Evolutionary conservation across 2,797 vertebrate species (phyloP), one percentile per base, ranked within the genome.

Genomic region (Cichlasoma orientale): DNA sequence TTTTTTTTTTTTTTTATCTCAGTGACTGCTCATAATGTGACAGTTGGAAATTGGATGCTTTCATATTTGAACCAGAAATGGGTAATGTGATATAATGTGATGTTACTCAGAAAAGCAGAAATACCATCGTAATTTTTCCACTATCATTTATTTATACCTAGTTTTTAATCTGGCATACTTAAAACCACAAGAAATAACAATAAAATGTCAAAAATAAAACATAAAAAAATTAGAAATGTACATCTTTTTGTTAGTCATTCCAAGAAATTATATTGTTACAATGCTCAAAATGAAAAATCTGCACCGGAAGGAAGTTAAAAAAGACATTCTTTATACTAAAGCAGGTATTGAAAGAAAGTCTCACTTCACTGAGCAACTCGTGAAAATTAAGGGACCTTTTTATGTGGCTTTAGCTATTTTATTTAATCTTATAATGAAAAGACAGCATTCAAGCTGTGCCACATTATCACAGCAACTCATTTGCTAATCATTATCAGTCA

Each of bases 301-400:
- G 1, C 18, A 56, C 23, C 23, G 27, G 23, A 56, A 56, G 55
- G 2, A 7, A 21, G 31, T 59, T 33, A 21, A 36, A n/a, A 8
- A 41, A 36, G 0, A 59, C 31, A 21, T 36, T 36, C 18, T 36
- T 59, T 59, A 36, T 59, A 59, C 19, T 59, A 59, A 59, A 59
- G 57, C 6, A 1, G 13, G 33, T 59, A 59, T 14, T 59, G 6
- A 59, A 14, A 0, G 5, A 58, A 38, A 59, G 57, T 21, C 11
- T 59, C 0, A 7, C 0, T 38, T 59, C 6, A 59, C 33, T 8
- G 11, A 31, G n/a, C n/a, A 59, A 38, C 57, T 59, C 19, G 8
- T 59, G 31, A 38, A n/a, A 21, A n/a, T 58, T 58, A 33, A n/a
- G 56, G 5, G 11, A 13, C 29, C 12, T 38, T 12, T 36, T 5